phyloP scores from a whole-genome alignment of 2,113 vertebrate genomes.

The Tringa solitaria region DNA sequence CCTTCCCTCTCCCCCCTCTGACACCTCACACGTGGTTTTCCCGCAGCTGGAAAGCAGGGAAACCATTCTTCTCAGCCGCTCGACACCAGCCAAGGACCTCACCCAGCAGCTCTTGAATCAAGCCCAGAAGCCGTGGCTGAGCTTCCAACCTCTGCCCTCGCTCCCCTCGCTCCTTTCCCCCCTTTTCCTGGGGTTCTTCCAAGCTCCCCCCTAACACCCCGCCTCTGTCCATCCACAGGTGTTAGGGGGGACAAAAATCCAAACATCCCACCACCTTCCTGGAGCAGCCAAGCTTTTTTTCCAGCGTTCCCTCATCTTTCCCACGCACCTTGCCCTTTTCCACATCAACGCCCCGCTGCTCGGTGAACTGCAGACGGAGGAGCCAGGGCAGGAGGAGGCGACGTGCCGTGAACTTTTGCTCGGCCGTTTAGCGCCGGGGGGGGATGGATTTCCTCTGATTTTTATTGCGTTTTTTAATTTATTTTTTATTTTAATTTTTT shows the following conservation, averaged over 20 bases:
- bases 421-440: accelerated
- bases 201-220: not conserved
- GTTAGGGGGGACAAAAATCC: not conserved
- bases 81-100: not conserved
- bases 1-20: not conserved
- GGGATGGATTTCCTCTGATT: slow-evolving; percentile 17
- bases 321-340: not conserved
- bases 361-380: not conserved
- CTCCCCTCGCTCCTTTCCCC: not conserved
- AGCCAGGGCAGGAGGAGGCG: not conserved
- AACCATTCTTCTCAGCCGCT: not conserved
- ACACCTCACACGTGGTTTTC: not conserved
- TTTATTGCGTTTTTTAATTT: not conserved
- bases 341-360: not conserved
- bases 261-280: not conserved
- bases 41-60: not conserved
- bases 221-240: slow-evolving; percentile 9
- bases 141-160: not conserved
- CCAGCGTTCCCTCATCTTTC: not conserved
- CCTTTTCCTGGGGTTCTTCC: not conserved
- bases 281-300: not conserved
- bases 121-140: not conserved
- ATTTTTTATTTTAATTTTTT: not conserved
- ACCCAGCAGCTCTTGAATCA: not conserved
- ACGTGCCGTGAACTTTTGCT: not conserved